Percentiles rank a stretch among this genome's conserved stretches.
These are phyloP conservation scores for Oreochromis aureus DNA, from an alignment of 2,113 vertebrate genomes.

Conservation along the genomic window DNA sequence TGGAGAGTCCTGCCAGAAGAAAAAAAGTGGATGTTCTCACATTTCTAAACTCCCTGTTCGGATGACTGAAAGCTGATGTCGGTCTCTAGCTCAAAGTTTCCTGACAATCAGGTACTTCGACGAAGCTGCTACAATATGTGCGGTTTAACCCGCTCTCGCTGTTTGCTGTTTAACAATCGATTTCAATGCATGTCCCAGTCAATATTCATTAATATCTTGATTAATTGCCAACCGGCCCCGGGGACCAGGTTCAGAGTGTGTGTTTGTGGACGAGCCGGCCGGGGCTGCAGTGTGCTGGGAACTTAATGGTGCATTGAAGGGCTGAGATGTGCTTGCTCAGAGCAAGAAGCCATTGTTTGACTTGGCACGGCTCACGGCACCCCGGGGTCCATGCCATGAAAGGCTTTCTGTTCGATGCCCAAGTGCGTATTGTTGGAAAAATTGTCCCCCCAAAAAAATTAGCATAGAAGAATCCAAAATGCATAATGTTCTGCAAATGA, in stretches of 20 bases:
- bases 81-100: background rate
- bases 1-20: background rate
- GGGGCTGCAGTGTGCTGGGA: slow-evolving; percentile 76
- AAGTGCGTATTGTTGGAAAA: slow-evolving; percentile 85
- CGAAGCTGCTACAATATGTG: background rate
- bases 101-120: background rate
- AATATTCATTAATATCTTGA: slow-evolving; percentile 88
- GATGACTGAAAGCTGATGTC: background rate
- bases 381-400: slow-evolving; percentile 88
- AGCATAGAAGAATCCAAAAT: slow-evolving; percentile 93
- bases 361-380: slow-evolving; percentile 83
- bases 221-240: slow-evolving; percentile 73
- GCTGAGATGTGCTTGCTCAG: slow-evolving; percentile 79
- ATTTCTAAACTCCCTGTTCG: background rate
- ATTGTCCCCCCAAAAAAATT: slow-evolving; percentile 80
- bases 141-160: background rate
- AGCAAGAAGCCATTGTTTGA: slow-evolving; percentile 91
- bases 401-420: slow-evolving; percentile 90
- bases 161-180: background rate
- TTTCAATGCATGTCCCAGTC: slow-evolving; percentile 27
- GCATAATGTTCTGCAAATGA: slow-evolving; percentile 91
- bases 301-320: slow-evolving; percentile 78
- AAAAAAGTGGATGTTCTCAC: background rate
- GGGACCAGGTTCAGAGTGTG: slow-evolving; percentile 65
- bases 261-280: background rate